A percentile compares a stretch with the other conserved stretches of the same genome.
Conservation (phyloP, 2,113 vertebrate species). For the Steatornis caripensis region DNA sequence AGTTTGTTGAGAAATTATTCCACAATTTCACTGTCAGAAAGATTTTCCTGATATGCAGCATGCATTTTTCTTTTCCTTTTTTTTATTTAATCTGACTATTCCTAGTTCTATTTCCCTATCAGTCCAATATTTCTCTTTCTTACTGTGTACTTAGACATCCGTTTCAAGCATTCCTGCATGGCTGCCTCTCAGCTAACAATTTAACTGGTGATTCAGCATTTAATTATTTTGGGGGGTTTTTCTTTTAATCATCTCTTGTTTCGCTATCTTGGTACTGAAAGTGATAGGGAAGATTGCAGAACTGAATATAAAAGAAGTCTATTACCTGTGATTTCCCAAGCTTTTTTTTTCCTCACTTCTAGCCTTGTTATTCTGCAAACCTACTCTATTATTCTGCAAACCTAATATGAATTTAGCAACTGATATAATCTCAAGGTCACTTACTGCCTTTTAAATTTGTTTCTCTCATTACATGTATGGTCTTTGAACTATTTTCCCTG, state of each 20-base stretch:
- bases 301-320: neutral
- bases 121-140: neutral
- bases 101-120: neutral
- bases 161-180: neutral
- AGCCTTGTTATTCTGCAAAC: neutral
- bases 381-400: neutral
- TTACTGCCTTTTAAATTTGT: neutral
- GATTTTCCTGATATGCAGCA: neutral
- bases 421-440: neutral
- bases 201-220: neutral
- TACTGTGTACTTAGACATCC: neutral
- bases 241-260: neutral
- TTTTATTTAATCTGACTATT: neutral
- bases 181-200: neutral
- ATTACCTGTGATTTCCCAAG: neutral
- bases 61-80: neutral
- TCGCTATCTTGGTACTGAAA: neutral
- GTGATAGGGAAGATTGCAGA: neutral
- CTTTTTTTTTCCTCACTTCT: neutral
- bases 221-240: neutral
- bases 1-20: constrained; percentile 36
- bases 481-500: neutral
- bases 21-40: constrained; percentile 2
- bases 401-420: neutral
- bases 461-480: neutral